A percentile compares a stretch with the other conserved stretches of the same genome.
Evolutionary conservation across 2,888 invertebrate species (phyloP).

Genomic region (Scelioninae gen. 2): DNA sequence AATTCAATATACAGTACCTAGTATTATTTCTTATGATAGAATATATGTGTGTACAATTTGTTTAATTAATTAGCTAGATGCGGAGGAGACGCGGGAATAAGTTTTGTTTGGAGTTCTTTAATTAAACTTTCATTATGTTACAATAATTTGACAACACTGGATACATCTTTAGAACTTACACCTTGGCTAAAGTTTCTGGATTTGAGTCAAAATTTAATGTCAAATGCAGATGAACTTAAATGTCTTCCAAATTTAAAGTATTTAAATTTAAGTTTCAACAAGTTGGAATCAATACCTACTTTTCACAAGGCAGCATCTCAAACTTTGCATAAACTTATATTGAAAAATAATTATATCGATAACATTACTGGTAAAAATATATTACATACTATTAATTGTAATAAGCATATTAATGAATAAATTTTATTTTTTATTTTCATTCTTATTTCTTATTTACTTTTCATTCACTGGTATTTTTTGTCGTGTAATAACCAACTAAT

Average conservation of each 20-base stretch:
- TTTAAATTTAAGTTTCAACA: slow-evolving; percentile 81
- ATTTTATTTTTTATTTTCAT: too few species aligned
- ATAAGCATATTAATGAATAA: too few species aligned
- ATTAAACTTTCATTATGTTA: slow-evolving; percentile 70
- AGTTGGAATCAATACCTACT: slow-evolving; percentile 77
- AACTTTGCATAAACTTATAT: slow-evolving; percentile 78
- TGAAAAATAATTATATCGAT: slow-evolving; percentile 82
- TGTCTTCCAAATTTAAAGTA: slow-evolving; percentile 80
- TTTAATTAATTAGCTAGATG: slow-evolving; percentile 72
- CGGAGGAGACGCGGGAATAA: slow-evolving; percentile 79
- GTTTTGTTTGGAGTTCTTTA: slow-evolving; percentile 80
- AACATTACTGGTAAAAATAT: slow-evolving; percentile 78
- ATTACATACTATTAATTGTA: too few species aligned
- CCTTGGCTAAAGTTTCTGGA: slow-evolving; percentile 81
- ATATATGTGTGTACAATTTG: too few species aligned
- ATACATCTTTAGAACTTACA: slow-evolving; percentile 78
- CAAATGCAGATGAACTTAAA: slow-evolving; percentile 77
- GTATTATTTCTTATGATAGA: too few species aligned
- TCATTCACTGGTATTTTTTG: too few species aligned
- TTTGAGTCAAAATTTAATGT: slow-evolving; percentile 80
- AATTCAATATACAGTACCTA: too few species aligned
- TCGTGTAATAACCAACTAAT: too few species aligned
- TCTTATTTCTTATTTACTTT: too few species aligned
- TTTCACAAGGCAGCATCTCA: slow-evolving; percentile 78
- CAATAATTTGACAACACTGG: slow-evolving; percentile 76